Evolutionary conservation across 2,113 vertebrate species (phyloP).

Genomic region (Epinephelus moara): DNA sequence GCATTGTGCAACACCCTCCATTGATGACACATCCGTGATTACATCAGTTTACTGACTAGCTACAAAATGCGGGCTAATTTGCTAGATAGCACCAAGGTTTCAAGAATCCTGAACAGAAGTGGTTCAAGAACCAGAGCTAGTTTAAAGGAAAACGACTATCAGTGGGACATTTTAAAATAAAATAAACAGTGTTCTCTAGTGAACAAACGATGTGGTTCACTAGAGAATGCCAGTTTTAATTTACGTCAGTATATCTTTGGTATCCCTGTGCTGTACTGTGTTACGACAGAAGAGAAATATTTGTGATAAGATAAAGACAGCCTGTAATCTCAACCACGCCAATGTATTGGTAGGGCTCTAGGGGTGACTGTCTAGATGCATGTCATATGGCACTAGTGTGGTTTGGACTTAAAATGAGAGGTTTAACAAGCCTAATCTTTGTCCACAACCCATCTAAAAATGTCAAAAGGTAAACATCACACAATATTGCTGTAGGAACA

Average conservation of each 20-base stretch:
- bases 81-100: too few species aligned
- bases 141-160: too few species aligned
- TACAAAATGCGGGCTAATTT: too few species aligned
- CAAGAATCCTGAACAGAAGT: too few species aligned
- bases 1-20: too few species aligned
- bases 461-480: slow-evolving; percentile 2
- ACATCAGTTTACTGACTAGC: too few species aligned
- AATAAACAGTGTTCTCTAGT: background rate
- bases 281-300: background rate
- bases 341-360: background rate
- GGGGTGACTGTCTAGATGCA: background rate
- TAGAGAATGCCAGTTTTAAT: background rate
- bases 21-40: too few species aligned
- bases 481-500: slow-evolving; percentile 14
- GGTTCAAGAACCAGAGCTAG: too few species aligned
- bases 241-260: background rate
- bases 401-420: background rate
- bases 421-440: background rate
- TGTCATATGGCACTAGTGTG: background rate
- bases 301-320: background rate
- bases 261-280: background rate
- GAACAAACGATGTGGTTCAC: too few species aligned
- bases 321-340: background rate
- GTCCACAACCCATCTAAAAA: background rate
- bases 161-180: too few species aligned